A percentile compares a stretch with the other conserved stretches of the same genome.
phyloP scores from a whole-genome alignment of 23 tunicate species.

The Ascidia mentula region DNA sequence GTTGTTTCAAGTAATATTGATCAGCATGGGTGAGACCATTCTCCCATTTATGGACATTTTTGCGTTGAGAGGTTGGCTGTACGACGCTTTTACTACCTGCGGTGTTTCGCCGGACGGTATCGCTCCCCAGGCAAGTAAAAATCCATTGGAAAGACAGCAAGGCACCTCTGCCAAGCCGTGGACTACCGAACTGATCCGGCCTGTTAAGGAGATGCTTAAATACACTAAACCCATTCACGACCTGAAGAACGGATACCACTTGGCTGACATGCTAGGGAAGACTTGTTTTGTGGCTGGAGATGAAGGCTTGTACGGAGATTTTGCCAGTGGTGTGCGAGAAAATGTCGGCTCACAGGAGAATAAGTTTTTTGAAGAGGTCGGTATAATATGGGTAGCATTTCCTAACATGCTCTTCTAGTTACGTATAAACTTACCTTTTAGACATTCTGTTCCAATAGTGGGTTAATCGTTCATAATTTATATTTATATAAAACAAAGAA shows the following conservation, averaged over 20 bases:
- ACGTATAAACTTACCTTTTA: too few species aligned
- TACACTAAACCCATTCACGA: background rate
- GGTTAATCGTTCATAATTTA: too few species aligned
- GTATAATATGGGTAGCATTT: too few species aligned
- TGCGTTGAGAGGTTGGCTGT: slow-evolving; percentile 1
- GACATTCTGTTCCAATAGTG: too few species aligned
- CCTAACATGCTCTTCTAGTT: too few species aligned
- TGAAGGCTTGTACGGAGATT: slow-evolving; percentile 19
- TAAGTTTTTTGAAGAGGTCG: slow-evolving; percentile 5
- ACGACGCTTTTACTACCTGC: background rate
- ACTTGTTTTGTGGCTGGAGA: slow-evolving; percentile 24
- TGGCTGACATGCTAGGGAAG: slow-evolving; percentile 7
- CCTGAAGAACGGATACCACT: background rate
- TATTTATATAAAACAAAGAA: too few species aligned
- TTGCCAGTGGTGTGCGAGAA: slow-evolving; percentile 16
- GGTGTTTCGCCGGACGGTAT: background rate
- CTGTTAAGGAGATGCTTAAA: slow-evolving; percentile 26
- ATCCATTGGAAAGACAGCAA: background rate
- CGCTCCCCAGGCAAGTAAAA: slow-evolving; percentile 2
- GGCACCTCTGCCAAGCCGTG: background rate
- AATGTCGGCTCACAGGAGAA: background rate
- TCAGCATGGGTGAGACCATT: slow-evolving; percentile 14
- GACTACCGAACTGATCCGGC: slow-evolving; percentile 3
- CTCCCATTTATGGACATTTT: slow-evolving; percentile 5
- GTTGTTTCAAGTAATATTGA: slow-evolving; percentile 26